These are phyloP conservation scores for Drosophila subsilvestris DNA, from an alignment of 2,888 invertebrate species.

Conservation along the genomic window DNA sequence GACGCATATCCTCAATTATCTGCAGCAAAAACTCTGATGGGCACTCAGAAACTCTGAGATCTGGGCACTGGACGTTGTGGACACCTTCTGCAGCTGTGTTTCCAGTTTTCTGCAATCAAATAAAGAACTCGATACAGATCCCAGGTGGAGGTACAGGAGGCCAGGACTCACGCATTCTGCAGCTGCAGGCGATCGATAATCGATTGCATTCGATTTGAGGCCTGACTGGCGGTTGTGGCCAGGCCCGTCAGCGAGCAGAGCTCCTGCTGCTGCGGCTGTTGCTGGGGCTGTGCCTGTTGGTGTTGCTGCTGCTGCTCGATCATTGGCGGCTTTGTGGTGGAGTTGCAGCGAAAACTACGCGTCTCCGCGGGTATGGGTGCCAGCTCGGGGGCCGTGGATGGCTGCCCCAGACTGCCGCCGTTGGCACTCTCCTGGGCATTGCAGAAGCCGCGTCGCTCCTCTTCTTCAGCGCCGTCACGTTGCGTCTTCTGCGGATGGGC, in stretches of 20 bases:
- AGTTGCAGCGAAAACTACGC: conserved; percentile 53
- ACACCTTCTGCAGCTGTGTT: conserved; percentile 69
- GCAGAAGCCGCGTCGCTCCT: conserved; percentile 78
- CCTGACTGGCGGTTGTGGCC: conserved; percentile 70
- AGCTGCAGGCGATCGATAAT: conserved; percentile 80
- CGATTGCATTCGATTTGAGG: conserved; percentile 78
- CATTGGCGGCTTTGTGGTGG: background rate
- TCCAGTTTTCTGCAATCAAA: conserved; percentile 75
- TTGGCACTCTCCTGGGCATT: conserved; percentile 56
- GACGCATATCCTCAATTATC: conserved; percentile 82
- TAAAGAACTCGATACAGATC: background rate
- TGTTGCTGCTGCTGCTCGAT: conserved; percentile 19
- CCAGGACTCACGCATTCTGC: conserved; percentile 77
- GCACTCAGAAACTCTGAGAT: conserved; percentile 79
- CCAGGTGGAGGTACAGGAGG: too few relatives aligned
- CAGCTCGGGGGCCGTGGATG: conserved; percentile 38
- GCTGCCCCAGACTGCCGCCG: conserved; percentile 7
- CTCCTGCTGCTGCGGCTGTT: conserved; percentile 53
- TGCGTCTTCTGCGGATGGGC: conserved; percentile 49
- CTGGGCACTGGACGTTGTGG: conserved; percentile 74
- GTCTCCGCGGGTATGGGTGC: conserved; percentile 65
- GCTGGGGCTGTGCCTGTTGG: conserved; percentile 24
- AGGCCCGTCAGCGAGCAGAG: conserved; percentile 72
- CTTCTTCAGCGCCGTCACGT: conserved; percentile 56
- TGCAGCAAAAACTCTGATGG: conserved; percentile 81